These are phyloP conservation scores for Petrolisthes manimaculis DNA, from an alignment of 2,888 invertebrate genomes.

Conservation along the genomic window DNA sequence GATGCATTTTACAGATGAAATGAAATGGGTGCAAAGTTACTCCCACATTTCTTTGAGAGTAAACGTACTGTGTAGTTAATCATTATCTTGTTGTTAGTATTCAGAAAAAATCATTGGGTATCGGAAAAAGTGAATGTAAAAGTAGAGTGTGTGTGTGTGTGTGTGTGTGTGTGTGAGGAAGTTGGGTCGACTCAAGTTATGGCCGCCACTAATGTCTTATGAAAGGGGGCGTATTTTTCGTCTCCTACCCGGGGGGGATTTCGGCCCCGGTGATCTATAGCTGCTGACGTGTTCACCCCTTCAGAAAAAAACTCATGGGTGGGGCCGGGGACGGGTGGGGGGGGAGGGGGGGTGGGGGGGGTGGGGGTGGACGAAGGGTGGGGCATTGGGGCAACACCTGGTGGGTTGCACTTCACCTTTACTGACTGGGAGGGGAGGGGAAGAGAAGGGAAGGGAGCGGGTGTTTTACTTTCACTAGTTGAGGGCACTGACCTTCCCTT, in stretches of 20 bases:
- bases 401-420: too few relatives aligned
- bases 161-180: not conserved
- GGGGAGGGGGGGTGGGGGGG: too few relatives aligned
- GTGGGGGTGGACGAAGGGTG: not conserved
- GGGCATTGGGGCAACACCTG: too few relatives aligned
- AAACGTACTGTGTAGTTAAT: too few relatives aligned
- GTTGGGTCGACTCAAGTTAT: not conserved
- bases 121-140: too few relatives aligned
- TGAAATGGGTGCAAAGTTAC: too few relatives aligned
- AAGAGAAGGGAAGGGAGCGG: not conserved
- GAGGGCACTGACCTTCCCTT: not conserved
- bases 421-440: not conserved
- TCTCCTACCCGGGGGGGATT: not conserved
- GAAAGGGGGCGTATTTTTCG: slow-evolving; percentile 21
- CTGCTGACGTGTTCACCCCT: slow-evolving; percentile 2
- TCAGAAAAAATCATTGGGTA: too few relatives aligned
- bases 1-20: too few relatives aligned
- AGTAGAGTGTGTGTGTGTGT: not conserved
- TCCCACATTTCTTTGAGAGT: too few relatives aligned
- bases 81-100: too few relatives aligned
- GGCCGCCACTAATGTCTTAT: slow-evolving; percentile 25
- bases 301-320: not conserved
- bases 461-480: too few relatives aligned
- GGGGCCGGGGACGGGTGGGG: not conserved
- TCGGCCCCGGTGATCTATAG: not conserved